These are phyloP conservation scores for Python bivittatus DNA, from an alignment of 2,113 vertebrate genomes.

Conservation along the genomic window DNA sequence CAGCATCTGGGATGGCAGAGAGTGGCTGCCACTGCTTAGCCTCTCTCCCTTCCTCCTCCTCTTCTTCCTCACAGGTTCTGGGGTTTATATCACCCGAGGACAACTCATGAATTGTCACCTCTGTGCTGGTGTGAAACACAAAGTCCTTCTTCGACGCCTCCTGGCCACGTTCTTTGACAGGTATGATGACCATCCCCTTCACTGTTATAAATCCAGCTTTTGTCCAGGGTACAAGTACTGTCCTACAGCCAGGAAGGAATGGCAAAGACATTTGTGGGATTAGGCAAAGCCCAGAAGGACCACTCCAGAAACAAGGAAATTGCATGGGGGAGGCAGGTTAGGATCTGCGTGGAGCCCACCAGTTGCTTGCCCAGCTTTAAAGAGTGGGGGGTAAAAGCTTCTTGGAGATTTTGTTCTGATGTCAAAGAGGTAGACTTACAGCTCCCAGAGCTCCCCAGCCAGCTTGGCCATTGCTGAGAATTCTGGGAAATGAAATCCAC, in stretches of 20 bases:
- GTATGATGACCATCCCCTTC: constrained; percentile 64
- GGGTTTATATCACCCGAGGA: constrained; percentile 93
- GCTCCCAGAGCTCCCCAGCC: background rate
- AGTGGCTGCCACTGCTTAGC: background rate
- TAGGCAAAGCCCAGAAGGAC: background rate
- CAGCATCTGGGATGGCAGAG: too few species aligned
- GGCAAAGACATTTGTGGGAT: background rate
- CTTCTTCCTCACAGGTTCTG: constrained; percentile 77
- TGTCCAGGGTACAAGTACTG: background rate
- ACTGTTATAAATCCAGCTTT: background rate
- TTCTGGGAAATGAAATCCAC: too few species aligned
- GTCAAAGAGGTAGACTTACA: background rate
- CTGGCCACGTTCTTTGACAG: constrained; percentile 97
- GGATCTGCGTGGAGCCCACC: background rate
- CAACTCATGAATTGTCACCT: constrained; percentile 99
- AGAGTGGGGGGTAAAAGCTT: background rate
- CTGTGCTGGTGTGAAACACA: constrained; percentile 94
- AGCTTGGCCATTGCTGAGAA: too few species aligned
- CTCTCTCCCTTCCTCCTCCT: background rate
- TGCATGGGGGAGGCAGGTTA: background rate
- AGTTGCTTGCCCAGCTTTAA: background rate
- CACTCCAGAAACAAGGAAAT: background rate
- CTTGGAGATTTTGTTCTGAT: background rate
- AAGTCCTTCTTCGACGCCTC: constrained; percentile 90
- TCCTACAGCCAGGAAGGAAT: background rate